Conservation (phyloP, 2,797 vertebrate species). For the Hyperoplus lanceolatus region DNA sequence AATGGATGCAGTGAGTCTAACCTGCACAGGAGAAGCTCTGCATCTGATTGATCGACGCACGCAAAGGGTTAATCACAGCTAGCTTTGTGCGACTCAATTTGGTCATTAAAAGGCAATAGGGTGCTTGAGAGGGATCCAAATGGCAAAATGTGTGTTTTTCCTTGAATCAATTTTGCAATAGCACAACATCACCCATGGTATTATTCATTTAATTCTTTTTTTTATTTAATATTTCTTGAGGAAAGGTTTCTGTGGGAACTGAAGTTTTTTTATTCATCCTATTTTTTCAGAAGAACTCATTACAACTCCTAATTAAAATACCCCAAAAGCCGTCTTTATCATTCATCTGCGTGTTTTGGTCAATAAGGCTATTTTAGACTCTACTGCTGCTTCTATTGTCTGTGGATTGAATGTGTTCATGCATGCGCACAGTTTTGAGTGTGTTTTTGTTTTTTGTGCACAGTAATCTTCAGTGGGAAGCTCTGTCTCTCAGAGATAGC, state of each 20-base stretch:
- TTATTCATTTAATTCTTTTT: slow-evolving; percentile 35
- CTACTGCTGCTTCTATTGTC: slow-evolving; percentile 59
- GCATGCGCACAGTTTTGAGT: slow-evolving; percentile 38
- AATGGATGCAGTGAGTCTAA: slow-evolving; percentile 35
- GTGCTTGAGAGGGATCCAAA: slow-evolving; percentile 9
- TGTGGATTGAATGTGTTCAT: slow-evolving; percentile 53
- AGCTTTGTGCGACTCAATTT: slow-evolving; percentile 34
- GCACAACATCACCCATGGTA: slow-evolving; percentile 14
- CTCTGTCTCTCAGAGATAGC: slow-evolving; percentile 85
- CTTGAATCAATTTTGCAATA: slow-evolving; percentile 33
- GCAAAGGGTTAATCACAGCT: slow-evolving; percentile 39
- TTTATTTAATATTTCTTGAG: slow-evolving; percentile 39
- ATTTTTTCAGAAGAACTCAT: slow-evolving; percentile 56
- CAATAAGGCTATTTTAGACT: slow-evolving; percentile 68
- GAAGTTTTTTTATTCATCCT: slow-evolving; percentile 29
- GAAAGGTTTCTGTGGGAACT: slow-evolving; percentile 37
- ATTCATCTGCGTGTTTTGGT: slow-evolving; percentile 68
- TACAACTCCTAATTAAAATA: slow-evolving; percentile 60
- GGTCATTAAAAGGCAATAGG: slow-evolving; percentile 54
- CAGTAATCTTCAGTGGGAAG: slow-evolving; percentile 78
- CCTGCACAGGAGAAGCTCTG: slow-evolving; percentile 19
- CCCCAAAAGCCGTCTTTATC: slow-evolving; percentile 51
- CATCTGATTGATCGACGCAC: slow-evolving; percentile 36
- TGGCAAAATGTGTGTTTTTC: slow-evolving; percentile 26
- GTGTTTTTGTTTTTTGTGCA: slow-evolving; percentile 41